A percentile compares a stretch with the other conserved stretches of the same genome.
Conservation (phyloP, 2,797 vertebrate genomes). For the Coluber constrictor region DNA sequence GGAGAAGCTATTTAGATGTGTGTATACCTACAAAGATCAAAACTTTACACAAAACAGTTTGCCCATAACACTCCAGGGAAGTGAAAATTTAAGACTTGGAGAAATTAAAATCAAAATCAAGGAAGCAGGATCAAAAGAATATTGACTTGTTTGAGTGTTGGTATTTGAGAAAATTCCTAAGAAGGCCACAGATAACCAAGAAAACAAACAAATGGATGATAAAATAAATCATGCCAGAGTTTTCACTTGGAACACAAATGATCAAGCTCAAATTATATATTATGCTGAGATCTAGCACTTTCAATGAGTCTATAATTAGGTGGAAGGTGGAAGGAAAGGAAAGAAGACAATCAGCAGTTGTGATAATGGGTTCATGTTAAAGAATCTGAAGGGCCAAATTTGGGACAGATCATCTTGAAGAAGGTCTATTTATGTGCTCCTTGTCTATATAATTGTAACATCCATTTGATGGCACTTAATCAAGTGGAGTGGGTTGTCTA, state of each 20-base stretch:
- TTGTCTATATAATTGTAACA: background rate
- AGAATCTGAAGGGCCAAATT: background rate
- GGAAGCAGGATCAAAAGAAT: background rate
- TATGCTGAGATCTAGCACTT: background rate
- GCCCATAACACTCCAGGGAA: background rate
- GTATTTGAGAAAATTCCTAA: background rate
- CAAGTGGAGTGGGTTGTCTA: background rate
- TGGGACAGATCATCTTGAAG: background rate
- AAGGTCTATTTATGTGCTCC: background rate
- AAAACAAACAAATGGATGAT: background rate
- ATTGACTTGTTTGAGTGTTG: background rate
- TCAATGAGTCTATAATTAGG: background rate
- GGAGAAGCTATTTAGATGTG: background rate
- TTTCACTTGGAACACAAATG: background rate
- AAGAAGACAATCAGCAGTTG: background rate
- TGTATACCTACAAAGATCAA: background rate
- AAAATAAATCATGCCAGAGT: background rate
- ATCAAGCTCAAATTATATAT: background rate
- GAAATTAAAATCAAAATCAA: background rate
- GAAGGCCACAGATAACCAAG: background rate
- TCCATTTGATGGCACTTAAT: background rate
- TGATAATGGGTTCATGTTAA: background rate
- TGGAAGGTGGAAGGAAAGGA: background rate
- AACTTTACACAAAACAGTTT: background rate
- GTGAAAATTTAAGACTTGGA: background rate